These are phyloP conservation scores for Melipona beecheii DNA, from an alignment of 2,888 invertebrate species.

Conservation along the genomic window DNA sequence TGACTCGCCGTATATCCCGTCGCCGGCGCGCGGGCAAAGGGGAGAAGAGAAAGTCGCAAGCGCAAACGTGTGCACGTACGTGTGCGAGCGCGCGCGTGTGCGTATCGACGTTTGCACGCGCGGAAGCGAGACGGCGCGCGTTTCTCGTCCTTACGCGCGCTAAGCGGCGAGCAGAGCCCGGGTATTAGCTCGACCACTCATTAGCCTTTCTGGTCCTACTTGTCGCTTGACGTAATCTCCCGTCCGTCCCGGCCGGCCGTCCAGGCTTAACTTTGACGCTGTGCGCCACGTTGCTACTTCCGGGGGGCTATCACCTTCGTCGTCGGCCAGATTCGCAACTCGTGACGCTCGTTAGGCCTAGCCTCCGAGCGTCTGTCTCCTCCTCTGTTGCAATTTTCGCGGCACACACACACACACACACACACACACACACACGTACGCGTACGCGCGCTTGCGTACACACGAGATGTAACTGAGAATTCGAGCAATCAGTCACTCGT, in stretches of 20 bases:
- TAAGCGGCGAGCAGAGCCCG: slow-evolving; percentile 58
- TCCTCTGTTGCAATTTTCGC: slow-evolving; percentile 14
- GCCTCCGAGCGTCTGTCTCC: not conserved
- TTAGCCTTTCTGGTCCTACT: slow-evolving; percentile 77
- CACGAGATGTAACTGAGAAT: not conserved
- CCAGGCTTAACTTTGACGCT: slow-evolving; percentile 70
- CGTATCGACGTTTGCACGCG: not conserved
- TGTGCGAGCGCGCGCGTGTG: no score
- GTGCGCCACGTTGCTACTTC: slow-evolving; percentile 59
- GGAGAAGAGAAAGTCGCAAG: slow-evolving; percentile 49
- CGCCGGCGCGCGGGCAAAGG: slow-evolving; percentile 26
- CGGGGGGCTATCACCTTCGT: slow-evolving; percentile 50
- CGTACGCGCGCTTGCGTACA: no score
- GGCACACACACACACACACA: not conserved
- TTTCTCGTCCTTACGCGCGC: slow-evolving; percentile 1
- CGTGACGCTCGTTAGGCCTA: slow-evolving; percentile 27
- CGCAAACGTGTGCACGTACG: no score
- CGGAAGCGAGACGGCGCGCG: not conserved
- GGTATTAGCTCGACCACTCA: slow-evolving; percentile 77
- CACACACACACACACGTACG: no score
- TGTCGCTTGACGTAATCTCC: slow-evolving; percentile 76
- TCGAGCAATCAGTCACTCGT: not conserved
- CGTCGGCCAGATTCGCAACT: slow-evolving; percentile 15
- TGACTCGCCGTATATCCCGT: slow-evolving; percentile 65
- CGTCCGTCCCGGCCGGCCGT: slow-evolving; percentile 65